Conservation (phyloP, 2,888 invertebrate species). For the Phoenoteleia sp. region DNA sequence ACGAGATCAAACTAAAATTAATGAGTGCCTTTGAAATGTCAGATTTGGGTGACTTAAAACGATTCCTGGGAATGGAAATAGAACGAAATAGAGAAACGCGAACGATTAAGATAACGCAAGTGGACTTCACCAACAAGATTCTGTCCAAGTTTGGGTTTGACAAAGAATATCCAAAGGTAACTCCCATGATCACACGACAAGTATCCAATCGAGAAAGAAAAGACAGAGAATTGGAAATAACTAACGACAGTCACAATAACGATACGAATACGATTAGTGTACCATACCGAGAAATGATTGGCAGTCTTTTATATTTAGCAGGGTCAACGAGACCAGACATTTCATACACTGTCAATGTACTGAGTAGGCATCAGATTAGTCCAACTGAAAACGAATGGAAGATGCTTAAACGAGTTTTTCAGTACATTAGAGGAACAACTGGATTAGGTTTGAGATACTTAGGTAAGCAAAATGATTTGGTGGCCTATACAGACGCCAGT, state of each 20-base stretch:
- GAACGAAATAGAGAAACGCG: neutral
- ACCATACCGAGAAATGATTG: slow-evolving; percentile 64
- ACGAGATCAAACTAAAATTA: neutral
- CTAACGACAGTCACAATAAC: too few species aligned
- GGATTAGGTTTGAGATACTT: slow-evolving; percentile 30
- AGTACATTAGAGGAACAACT: slow-evolving; percentile 54
- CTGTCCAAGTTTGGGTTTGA: neutral
- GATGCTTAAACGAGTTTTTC: slow-evolving; percentile 61
- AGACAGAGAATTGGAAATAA: too few species aligned
- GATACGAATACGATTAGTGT: neutral
- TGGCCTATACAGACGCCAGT: neutral
- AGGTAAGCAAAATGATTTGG: neutral
- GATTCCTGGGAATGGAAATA: neutral
- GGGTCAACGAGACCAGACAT: slow-evolving; percentile 61
- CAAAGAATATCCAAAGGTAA: neutral
- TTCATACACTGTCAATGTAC: slow-evolving; percentile 23
- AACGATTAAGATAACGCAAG: neutral
- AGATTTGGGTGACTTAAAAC: neutral
- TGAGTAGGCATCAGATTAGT: slow-evolving; percentile 63
- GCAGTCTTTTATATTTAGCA: slow-evolving; percentile 65
- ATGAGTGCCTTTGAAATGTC: neutral
- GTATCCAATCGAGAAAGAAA: neutral
- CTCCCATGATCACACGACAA: neutral
- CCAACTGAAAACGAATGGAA: slow-evolving; percentile 67
- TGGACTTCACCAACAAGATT: neutral